phyloP scores from a whole-genome alignment of 2,888 invertebrate species.

The Gymnoscelis rufifasciata region DNA sequence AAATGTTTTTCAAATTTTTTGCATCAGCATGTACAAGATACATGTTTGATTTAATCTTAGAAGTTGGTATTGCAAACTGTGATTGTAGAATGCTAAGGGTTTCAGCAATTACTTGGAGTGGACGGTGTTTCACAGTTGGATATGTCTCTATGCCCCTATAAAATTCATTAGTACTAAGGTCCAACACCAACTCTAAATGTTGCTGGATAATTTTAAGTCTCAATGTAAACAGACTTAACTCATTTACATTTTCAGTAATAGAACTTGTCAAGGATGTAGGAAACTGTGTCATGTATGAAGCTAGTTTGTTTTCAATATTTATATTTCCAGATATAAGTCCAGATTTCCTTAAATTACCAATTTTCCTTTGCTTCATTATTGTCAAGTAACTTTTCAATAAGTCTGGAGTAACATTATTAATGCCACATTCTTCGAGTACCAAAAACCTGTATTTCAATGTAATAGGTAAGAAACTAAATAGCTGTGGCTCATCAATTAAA shows the following conservation, averaged over 20 bases:
- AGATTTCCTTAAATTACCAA: constrained; percentile 49
- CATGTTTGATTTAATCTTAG: constrained; percentile 66
- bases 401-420: constrained; percentile 40
- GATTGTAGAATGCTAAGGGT: constrained; percentile 56
- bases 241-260: constrained; percentile 52
- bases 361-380: constrained; percentile 52
- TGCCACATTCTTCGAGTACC: constrained; percentile 67
- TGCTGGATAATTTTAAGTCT: constrained; percentile 66
- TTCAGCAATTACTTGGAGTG: constrained; percentile 59
- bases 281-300: constrained; percentile 67
- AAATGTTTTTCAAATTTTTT: constrained; percentile 58
- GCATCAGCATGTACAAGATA: constrained; percentile 66
- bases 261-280: constrained; percentile 68
- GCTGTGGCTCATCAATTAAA: constrained; percentile 48
- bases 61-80: constrained; percentile 51
- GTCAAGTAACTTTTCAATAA: constrained; percentile 50
- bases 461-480: constrained; percentile 58
- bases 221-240: constrained; percentile 47
- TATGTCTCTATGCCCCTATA: constrained; percentile 59
- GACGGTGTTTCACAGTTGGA: constrained; percentile 68
- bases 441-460: constrained; percentile 57
- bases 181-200: constrained; percentile 63
- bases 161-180: constrained; percentile 60
- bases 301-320: constrained; percentile 65
- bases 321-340: constrained; percentile 41